A percentile compares a stretch with the other conserved stretches of the same genome.
phyloP scores from a whole-genome alignment of 2,113 vertebrate genomes.

The Mungos mungo region DNA sequence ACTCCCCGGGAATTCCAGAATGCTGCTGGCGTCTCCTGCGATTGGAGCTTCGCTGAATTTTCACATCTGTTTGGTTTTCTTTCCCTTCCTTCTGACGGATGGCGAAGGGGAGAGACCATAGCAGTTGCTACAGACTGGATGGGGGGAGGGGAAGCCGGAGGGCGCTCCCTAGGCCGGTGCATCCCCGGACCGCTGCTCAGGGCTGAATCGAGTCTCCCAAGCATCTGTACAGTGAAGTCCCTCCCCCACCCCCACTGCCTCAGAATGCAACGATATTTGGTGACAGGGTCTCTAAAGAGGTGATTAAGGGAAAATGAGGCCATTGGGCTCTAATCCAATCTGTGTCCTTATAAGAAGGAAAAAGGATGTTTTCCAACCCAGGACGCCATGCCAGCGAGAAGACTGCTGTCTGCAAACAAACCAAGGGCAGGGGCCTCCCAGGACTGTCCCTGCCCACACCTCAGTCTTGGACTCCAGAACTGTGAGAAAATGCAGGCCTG shows the following conservation, averaged over 20 bases:
- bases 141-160: rapidly evolving
- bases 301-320: background rate
- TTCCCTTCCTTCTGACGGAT: background rate
- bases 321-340: background rate
- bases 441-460: background rate
- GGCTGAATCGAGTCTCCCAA: rapidly evolving
- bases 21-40: background rate
- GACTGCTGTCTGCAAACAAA: rapidly evolving
- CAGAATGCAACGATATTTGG: background rate
- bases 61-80: background rate
- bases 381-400: rapidly evolving
- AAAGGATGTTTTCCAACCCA: rapidly evolving
- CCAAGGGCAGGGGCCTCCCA: background rate
- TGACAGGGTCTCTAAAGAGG: background rate
- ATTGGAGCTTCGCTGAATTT: background rate
- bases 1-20: too few species aligned
- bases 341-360: background rate
- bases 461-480: background rate
- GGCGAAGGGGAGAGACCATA: background rate
- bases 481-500: rapidly evolving
- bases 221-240: background rate
- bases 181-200: rapidly evolving
- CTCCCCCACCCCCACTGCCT: background rate
- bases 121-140: rapidly evolving
- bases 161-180: rapidly evolving